These are phyloP conservation scores for Ophiothrix spiculata DNA, from an alignment of 35 echinoderm and acorn worm genomes.

Conservation along the genomic window DNA sequence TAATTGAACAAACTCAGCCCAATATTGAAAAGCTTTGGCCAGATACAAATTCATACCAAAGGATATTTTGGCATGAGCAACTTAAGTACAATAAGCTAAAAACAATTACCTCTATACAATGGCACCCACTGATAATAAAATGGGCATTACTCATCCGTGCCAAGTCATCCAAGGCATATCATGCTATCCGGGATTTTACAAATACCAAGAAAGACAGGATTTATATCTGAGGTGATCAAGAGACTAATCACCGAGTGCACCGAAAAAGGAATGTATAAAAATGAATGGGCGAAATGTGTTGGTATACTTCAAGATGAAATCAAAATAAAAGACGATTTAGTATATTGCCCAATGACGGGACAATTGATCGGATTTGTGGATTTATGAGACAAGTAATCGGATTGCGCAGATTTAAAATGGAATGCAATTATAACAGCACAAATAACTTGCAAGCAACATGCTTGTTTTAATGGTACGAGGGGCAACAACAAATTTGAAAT, in stretches of 20 bases:
- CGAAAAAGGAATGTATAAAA: too few relatives aligned
- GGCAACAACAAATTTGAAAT: too few relatives aligned
- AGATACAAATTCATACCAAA: constrained; percentile 19
- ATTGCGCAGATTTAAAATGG: neutral
- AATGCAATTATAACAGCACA: neutral
- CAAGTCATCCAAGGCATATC: neutral
- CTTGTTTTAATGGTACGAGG: too few relatives aligned
- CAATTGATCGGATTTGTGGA: constrained; percentile 22
- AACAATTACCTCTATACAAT: neutral
- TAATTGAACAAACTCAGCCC: neutral
- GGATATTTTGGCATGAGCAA: constrained; percentile 30
- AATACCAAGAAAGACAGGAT: neutral
- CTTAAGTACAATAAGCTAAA: neutral
- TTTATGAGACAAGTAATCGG: neutral
- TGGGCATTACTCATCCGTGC: neutral
- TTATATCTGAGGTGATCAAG: too few relatives aligned
- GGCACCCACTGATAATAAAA: constrained; percentile 21
- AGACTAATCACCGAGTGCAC: too few relatives aligned
- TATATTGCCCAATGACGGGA: neutral
- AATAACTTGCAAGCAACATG: neutral
- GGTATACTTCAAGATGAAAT: constrained; percentile 32
- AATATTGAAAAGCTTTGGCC: neutral
- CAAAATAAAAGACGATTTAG: too few relatives aligned
- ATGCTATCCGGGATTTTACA: neutral
- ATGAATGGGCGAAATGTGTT: too few relatives aligned